Base-by-base conservation (phyloP, 2,888 invertebrate genomes). In the Coenonympha glycerion region DNA sequence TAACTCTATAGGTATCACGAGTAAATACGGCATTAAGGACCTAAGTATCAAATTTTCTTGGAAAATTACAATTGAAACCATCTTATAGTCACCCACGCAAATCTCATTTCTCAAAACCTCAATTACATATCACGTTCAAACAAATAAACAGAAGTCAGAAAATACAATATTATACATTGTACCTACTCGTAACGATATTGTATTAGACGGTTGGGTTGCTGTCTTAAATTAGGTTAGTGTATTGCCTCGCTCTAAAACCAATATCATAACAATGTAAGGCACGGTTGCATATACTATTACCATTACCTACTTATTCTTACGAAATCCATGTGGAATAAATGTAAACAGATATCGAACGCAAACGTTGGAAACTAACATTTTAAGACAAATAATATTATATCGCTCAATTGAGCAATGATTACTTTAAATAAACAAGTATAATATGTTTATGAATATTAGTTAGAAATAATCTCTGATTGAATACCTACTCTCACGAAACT, bases 191-290 rank as follows among this genome's bases (percentile, higher is more conserved):
- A 44, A 44, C 33, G 22, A 33, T 33, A 24, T 22, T 44, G 21
- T 16, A 16, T 22, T 28, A 36, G 15, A 24, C 15, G 22, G 36
- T 37, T 30, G 44, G 30, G 36, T 37, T 30, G 49, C 37, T 37
- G 24, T 37, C 44, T 49, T 49, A 37, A 49, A 49, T 49, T 49
- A 30, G 49, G 49, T 49, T 49, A 44, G 37, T 22, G 42, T 30
- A 28, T 44, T 42, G 28, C 49, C 44, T 44, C 21, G 37, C 45
- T 37, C 30, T 3, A 44, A 49, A 44, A 49, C 30, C 37, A 49
- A 37, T 26, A 24, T 36, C 6, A 49, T 13, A 34, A 48, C 40
- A 33, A 37, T 30, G 48, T 49, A 41, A 33, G 28, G 41, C 19
- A 21, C 22, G 21, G 16, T 33, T 9, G 5, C 5, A 30, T 11